Percentiles rank a stretch among this genome's conserved stretches.
These are phyloP conservation scores for Leptoteleia sp. DNA, from an alignment of 1,140 invertebrate genomes.

Conservation along the genomic window DNA sequence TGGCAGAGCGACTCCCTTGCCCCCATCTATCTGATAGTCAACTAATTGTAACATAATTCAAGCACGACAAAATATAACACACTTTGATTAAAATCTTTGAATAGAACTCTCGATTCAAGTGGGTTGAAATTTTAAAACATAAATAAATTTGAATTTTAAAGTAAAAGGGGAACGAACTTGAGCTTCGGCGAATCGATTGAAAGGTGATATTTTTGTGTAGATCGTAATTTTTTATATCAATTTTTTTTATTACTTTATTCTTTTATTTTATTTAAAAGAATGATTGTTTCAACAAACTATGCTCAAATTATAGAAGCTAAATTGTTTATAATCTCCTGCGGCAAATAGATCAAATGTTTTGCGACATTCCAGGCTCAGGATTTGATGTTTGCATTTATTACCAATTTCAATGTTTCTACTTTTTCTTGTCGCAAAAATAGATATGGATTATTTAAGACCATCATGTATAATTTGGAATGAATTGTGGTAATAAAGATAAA, in stretches of 20 bases:
- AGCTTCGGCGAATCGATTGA: constrained; percentile 1
- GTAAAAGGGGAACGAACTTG: not conserved
- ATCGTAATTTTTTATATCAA: constrained; percentile 2
- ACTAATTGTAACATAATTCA: constrained; percentile 72
- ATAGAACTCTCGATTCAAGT: too few relatives aligned
- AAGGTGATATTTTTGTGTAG: constrained; percentile 19
- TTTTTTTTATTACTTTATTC: constrained; percentile 3
- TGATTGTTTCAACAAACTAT: too few relatives aligned
- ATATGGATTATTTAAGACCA: constrained; percentile 18
- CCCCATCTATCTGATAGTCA: constrained; percentile 46
- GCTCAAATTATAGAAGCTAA: too few relatives aligned
- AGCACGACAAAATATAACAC: constrained; percentile 19
- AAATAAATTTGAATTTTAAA: not conserved
- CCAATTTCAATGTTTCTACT: constrained; percentile 20
- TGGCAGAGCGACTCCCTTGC: constrained; percentile 6
- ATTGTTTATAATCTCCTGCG: constrained; percentile 33
- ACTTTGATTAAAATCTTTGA: constrained; percentile 1
- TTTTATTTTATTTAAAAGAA: not conserved
- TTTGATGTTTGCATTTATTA: constrained; percentile 48
- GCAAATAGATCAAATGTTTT: constrained; percentile 24
- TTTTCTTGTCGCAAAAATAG: constrained; percentile 29
- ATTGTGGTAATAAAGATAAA: constrained; percentile 44
- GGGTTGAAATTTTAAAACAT: too few relatives aligned
- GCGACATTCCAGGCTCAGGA: constrained; percentile 59
- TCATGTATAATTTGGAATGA: constrained; percentile 40